Evolutionary conservation across 1,140 invertebrate genomes (phyloP), one percentile per base, ranked within the genome.

Genomic region (Drosophila auraria): DNA sequence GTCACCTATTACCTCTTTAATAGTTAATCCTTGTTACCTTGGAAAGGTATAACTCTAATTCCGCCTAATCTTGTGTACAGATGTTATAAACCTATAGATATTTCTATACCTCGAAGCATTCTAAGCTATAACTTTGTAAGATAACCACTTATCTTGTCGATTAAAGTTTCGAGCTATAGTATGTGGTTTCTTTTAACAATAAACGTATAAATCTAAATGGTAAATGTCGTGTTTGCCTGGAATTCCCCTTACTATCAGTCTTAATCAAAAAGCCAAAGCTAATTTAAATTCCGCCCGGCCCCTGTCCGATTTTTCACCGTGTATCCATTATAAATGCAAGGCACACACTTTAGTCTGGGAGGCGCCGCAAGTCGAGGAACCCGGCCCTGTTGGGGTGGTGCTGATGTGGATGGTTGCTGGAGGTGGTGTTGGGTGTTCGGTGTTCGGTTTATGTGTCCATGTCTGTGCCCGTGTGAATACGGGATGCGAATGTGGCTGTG

Each of bases 251-350:
- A 33, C 27, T n/a, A 44, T 63, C 63, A 44, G 14, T 17, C 2
- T 4, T 1, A 4, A 65, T 36, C 57, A 33, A 9, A 33, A 2
- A 44, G 0, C 11, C 20, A 0, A n/a, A 25, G 15, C 60, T 65
- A 15, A 64, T 68, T 64, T 3, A 5, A 30, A 68, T 68, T 49
- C 65, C 11, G 15, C 3, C 12, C 65, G 40, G 23, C 7, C 14
- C 5, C 23, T 20, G 6, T 38, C 25, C 30, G 50, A 54, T 78
- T 78, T 78, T 68, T 78, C 49, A 12, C 56, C 70, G 72, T 82
- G 76, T 61, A 65, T 71, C 81, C 83, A 87, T 87, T 84, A 78
- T 54, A 75, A 76, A 87, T 87, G 78, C 84, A 78, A 89, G 84
- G 54, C 83, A 87, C 84, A 87, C 78, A 65, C 62, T 89, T 59